These are phyloP conservation scores for Tachycineta bicolor DNA, from an alignment of 2,113 vertebrate species.

Conservation along the genomic window DNA sequence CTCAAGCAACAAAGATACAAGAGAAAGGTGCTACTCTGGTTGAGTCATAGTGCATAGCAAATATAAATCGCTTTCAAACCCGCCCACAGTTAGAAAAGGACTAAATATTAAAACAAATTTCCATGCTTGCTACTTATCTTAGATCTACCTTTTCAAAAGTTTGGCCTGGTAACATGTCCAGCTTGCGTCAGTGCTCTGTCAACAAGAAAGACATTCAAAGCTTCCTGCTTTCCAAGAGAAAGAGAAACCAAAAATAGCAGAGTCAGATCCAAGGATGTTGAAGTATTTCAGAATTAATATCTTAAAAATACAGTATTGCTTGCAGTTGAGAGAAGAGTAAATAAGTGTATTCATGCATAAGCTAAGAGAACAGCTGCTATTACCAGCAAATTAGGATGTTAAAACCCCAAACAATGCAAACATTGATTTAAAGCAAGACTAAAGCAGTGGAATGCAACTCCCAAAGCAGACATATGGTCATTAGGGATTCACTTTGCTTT, in stretches of 20 bases:
- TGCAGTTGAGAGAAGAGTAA: conserved; percentile 29
- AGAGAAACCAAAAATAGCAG: neutral
- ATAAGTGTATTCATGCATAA: neutral
- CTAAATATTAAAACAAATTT: conserved; percentile 42
- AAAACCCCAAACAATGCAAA: conserved; percentile 30
- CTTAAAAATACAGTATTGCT: neutral
- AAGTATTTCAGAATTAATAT: neutral
- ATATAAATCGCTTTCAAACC: neutral
- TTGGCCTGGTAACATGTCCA: neutral
- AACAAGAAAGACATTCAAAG: neutral
- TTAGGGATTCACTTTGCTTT: conserved; percentile 12
- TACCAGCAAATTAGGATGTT: conserved; percentile 37
- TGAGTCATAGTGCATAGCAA: neutral
- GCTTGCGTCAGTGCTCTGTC: neutral
- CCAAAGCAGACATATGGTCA: neutral
- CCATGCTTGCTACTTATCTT: neutral
- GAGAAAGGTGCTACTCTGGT: neutral
- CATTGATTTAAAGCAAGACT: conserved; percentile 44
- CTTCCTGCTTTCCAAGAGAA: neutral
- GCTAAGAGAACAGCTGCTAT: conserved; percentile 1
- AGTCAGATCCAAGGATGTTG: neutral
- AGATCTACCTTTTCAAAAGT: neutral
- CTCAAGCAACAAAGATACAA: neutral
- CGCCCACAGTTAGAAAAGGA: neutral
- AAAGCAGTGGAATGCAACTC: neutral